Conservation (phyloP, 2,113 vertebrate species). For the Copsychus sechellarum region DNA sequence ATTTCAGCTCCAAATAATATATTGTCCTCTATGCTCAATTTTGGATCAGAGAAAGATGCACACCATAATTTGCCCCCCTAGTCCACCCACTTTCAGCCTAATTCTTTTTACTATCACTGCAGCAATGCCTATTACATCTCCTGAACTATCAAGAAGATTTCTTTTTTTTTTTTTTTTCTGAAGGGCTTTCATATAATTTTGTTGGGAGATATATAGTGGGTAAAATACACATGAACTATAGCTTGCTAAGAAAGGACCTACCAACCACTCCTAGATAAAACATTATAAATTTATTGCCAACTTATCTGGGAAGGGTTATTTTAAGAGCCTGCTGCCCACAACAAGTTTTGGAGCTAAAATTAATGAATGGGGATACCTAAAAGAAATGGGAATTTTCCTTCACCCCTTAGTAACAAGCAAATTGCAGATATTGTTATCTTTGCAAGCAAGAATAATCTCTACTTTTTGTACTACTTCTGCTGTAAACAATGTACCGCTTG, state of each 20-base stretch:
- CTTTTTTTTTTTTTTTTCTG: background rate
- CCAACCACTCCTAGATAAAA: conserved; percentile 49
- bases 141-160: background rate
- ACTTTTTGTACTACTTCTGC: conserved; percentile 64
- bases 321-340: conserved; percentile 63
- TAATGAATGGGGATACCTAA: conserved; percentile 63
- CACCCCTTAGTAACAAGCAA: conserved; percentile 57
- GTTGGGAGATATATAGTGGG: conserved; percentile 10
- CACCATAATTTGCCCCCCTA: background rate
- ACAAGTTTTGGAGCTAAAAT: conserved; percentile 62
- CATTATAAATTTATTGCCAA: conserved; percentile 69
- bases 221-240: conserved; percentile 48
- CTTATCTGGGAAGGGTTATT: conserved; percentile 68
- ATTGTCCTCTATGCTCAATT: background rate
- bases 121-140: background rate
- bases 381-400: conserved; percentile 56
- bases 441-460: conserved; percentile 75
- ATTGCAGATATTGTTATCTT: conserved; percentile 69
- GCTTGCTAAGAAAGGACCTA: conserved; percentile 39
- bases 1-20: background rate
- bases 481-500: conserved; percentile 75
- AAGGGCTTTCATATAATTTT: conserved; percentile 42
- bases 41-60: background rate
- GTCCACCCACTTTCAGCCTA: background rate
- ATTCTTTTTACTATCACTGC: background rate